Evolutionary conservation across 2,113 vertebrate genomes (phyloP), one percentile per base, ranked within the genome.

Genomic region (Solenodon paradoxus): DNA sequence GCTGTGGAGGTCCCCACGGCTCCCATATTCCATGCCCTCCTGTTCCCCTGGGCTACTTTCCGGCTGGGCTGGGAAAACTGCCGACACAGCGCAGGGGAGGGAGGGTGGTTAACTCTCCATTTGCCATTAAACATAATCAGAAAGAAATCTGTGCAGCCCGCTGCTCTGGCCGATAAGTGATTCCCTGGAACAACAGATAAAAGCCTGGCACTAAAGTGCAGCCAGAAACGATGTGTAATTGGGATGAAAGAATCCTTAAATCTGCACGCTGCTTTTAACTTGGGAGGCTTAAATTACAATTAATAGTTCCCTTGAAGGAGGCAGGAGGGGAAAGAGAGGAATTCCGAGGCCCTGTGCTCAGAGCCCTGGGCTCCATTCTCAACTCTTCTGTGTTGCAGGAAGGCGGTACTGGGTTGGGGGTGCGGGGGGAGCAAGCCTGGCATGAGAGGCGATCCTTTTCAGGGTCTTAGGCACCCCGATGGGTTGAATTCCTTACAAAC

Each of bases 101-200:
- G 93, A 92, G 51, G 90, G 82, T 80, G 85, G 79, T 97, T 97
- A 98, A 98, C 97, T 98, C 97, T 94, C 47, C 92, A 28, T 95
- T 97, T 96, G 92, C 97, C 92, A 94, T 89, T 97, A 97, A 95
- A 96, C 94, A 96, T 92, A 97, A 97, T 93, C 93, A 97, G 89
- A 95, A 95, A 96, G 88, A 95, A 96, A 97, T 97, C 90, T 96
- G 71, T 85, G 91, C 74, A 96, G 93, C 77, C 53, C 20, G 59
- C 4, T 79, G 93, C 95, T 97, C 55, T 68, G 93, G 96, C 55
- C 47, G 12, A 42, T 95, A 97, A 97, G 96, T 95, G 97, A 97
- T 97, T 98, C 96, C 88, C 82, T 93, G 86, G 96, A 96, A 98
- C 97, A 97, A 98, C 97, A 98, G 94, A 97, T 97, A 97, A 98